Conservation (phyloP, 1,140 invertebrate species). For the Bombus waltoni region DNA sequence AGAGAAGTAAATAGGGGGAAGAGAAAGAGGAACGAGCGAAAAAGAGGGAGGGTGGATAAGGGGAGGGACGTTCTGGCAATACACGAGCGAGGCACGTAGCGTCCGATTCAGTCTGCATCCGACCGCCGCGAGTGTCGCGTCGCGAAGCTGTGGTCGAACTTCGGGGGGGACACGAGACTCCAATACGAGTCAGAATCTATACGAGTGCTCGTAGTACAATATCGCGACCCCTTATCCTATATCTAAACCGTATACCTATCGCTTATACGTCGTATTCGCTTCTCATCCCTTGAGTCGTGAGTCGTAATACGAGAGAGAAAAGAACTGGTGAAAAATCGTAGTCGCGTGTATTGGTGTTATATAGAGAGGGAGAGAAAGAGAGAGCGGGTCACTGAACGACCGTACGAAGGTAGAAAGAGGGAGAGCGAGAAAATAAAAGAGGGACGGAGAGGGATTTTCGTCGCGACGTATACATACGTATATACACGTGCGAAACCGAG, state of each 20-base stretch:
- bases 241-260: background rate
- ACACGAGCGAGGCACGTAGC: constrained; percentile 64
- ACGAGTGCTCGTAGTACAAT: constrained; percentile 36
- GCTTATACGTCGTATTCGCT: background rate
- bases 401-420: constrained; percentile 55
- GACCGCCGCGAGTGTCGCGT: constrained; percentile 71
- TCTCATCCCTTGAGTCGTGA: background rate
- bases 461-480: constrained; percentile 50
- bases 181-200: constrained; percentile 24
- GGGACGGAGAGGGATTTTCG: constrained; percentile 41
- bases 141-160: constrained; percentile 53
- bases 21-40: constrained; percentile 43
- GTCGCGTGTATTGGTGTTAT: constrained; percentile 26
- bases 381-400: constrained; percentile 69
- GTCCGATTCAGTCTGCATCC: constrained; percentile 73
- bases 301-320: background rate
- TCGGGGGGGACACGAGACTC: constrained; percentile 42
- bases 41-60: constrained; percentile 38
- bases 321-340: constrained; percentile 35
- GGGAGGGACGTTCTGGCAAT: constrained; percentile 61
- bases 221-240: constrained; percentile 1
- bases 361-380: constrained; percentile 40
- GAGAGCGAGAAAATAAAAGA: constrained; percentile 35
- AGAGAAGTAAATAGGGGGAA: constrained; percentile 53
- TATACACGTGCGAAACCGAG: constrained; percentile 62